These are phyloP conservation scores for Argynnis bischoffii DNA, from an alignment of 2,888 invertebrate species.

Conservation along the genomic window DNA sequence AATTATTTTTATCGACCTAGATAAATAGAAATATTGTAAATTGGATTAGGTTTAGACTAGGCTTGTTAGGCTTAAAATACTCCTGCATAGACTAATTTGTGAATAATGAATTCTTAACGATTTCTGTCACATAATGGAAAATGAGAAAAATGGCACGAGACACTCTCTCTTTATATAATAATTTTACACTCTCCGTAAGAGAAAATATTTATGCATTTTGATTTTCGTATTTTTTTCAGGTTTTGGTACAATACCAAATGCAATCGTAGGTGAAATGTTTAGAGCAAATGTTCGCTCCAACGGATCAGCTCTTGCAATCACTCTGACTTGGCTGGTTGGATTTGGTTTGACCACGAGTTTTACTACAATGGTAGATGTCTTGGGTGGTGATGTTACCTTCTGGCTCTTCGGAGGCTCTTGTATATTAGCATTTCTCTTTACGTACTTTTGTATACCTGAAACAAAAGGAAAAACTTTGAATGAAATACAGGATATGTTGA, in stretches of 20 bases:
- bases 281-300: constrained; percentile 50
- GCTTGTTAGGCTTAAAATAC: too few species aligned
- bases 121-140: too few species aligned
- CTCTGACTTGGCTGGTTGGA: constrained; percentile 50
- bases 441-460: constrained; percentile 50
- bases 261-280: constrained; percentile 56
- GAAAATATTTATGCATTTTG: not conserved
- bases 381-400: constrained; percentile 53
- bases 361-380: constrained; percentile 44
- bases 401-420: constrained; percentile 52
- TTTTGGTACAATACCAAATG: constrained; percentile 54
- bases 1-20: too few species aligned
- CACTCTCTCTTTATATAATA: too few species aligned
- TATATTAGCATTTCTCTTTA: constrained; percentile 49
- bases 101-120: too few species aligned
- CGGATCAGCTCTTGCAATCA: constrained; percentile 51
- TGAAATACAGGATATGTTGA: constrained; percentile 55
- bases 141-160: too few species aligned
- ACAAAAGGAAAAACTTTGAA: constrained; percentile 54
- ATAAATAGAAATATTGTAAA: too few species aligned
- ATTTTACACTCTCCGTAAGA: not conserved
- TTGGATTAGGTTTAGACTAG: too few species aligned
- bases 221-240: constrained; percentile 42
- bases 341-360: constrained; percentile 50
- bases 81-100: too few species aligned